Percentiles rank a stretch among this genome's conserved stretches.
phyloP scores from a whole-genome alignment of 2,888 invertebrate genomes.

The Erebia ligea region DNA sequence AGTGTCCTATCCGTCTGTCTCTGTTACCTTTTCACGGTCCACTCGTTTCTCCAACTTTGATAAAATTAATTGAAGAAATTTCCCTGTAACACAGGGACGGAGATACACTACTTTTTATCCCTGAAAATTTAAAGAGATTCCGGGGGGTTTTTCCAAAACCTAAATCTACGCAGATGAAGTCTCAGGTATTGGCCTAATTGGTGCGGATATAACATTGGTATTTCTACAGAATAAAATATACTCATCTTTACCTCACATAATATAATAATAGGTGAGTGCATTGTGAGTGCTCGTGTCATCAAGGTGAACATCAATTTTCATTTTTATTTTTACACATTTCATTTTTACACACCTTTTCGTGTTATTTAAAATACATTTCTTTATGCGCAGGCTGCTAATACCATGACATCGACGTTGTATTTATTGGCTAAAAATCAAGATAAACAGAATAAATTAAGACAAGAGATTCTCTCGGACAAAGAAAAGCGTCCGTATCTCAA shows the following conservation, averaged over 20 bases:
- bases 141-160: too few relatives aligned
- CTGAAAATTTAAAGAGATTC: too few relatives aligned
- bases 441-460: conserved; percentile 84
- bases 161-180: too few relatives aligned
- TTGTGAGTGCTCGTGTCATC: not conserved
- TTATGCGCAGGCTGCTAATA: conserved; percentile 79
- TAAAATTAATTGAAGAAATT: too few relatives aligned
- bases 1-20: not conserved
- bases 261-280: too few relatives aligned
- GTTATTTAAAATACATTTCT: not conserved
- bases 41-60: too few relatives aligned
- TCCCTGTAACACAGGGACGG: too few relatives aligned
- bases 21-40: too few relatives aligned
- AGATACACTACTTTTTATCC: not conserved
- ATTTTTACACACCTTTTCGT: not conserved
- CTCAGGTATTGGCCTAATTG: too few relatives aligned
- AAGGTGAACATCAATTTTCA: not conserved
- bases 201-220: too few relatives aligned
- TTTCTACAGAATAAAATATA: too few relatives aligned
- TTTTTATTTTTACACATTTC: not conserved
- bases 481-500: conserved; percentile 83
- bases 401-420: conserved; percentile 81
- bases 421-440: conserved; percentile 85
- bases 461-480: conserved; percentile 73
- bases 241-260: too few relatives aligned